These are phyloP conservation scores for Tupaia tana DNA, from an alignment of 2,113 vertebrate species.

Conservation along the genomic window DNA sequence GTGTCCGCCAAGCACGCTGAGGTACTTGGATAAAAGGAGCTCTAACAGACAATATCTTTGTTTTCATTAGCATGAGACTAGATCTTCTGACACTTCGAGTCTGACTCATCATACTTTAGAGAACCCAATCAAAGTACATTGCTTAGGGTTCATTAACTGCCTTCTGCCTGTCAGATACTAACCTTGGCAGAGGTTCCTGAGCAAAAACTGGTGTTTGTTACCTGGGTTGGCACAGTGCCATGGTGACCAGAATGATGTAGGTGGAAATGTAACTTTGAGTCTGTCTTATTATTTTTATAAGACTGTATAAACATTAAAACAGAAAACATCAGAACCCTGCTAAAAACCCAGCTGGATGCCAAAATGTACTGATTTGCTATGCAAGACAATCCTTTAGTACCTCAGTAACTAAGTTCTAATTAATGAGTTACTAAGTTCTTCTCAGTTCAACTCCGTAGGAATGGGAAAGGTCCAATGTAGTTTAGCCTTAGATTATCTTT, in stretches of 20 bases:
- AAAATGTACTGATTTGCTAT: constrained; percentile 4
- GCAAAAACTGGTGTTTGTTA: constrained; percentile 43
- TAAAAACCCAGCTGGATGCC: background rate
- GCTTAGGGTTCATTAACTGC: constrained; percentile 33
- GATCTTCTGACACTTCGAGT: constrained; percentile 55
- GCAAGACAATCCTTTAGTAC: background rate
- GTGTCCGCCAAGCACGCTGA: constrained; percentile 34
- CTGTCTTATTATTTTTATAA: background rate
- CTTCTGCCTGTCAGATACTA: constrained; percentile 45
- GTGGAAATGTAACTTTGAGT: constrained; percentile 13
- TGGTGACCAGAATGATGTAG: background rate
- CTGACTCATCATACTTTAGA: constrained; percentile 43
- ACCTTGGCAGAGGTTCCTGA: background rate
- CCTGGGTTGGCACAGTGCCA: background rate
- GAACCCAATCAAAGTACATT: background rate
- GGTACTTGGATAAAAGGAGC: background rate
- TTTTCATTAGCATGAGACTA: constrained; percentile 46
- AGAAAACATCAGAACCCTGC: constrained; percentile 1
- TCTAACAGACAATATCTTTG: constrained; percentile 52
- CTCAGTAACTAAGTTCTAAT: constrained; percentile 35
- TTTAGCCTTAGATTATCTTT: constrained; percentile 14
- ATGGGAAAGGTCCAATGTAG: background rate
- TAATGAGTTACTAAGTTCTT: background rate
- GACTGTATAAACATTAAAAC: constrained; percentile 27
- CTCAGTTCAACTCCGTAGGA: constrained; percentile 7